phyloP scores from a whole-genome alignment of 2,113 vertebrate species.

The Saguinus midas region DNA sequence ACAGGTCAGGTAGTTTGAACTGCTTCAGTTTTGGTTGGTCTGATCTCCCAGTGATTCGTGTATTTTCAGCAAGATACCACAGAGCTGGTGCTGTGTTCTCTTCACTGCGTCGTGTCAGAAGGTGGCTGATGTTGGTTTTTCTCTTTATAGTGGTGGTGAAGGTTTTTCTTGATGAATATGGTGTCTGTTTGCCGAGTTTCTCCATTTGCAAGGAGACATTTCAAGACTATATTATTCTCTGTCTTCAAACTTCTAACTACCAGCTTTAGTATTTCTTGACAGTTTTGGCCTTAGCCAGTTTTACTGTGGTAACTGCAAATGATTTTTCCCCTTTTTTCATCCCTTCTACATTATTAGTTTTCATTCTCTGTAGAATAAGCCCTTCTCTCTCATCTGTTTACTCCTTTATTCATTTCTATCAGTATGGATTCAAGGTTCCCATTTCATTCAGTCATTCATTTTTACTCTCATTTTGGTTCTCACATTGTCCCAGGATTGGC shows the following conservation, averaged over 20 bases:
- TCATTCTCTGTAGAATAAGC: no score
- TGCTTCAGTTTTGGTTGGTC: neutral
- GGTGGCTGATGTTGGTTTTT: neutral
- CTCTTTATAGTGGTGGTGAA: neutral
- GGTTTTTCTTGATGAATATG: neutral
- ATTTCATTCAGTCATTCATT: neutral
- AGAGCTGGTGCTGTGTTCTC: neutral
- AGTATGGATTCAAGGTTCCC: no score
- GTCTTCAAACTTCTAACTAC: neutral
- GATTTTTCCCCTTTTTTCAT: neutral
- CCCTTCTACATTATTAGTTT: neutral
- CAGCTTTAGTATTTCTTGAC: neutral
- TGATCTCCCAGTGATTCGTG: neutral
- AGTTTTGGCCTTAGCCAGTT: neutral
- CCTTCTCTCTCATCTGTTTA: neutral
- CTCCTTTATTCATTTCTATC: neutral
- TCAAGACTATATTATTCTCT: neutral
- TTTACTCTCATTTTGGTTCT: neutral
- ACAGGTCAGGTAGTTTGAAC: neutral
- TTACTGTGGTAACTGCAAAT: neutral
- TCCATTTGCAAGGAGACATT: no score
- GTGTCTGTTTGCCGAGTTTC: neutral
- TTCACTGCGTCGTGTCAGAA: neutral
- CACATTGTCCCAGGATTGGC: fast-evolving
- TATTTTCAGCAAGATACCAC: neutral